Conservation (phyloP, 2,797 vertebrate genomes). For the Poeciliopsis paucimaculata region DNA sequence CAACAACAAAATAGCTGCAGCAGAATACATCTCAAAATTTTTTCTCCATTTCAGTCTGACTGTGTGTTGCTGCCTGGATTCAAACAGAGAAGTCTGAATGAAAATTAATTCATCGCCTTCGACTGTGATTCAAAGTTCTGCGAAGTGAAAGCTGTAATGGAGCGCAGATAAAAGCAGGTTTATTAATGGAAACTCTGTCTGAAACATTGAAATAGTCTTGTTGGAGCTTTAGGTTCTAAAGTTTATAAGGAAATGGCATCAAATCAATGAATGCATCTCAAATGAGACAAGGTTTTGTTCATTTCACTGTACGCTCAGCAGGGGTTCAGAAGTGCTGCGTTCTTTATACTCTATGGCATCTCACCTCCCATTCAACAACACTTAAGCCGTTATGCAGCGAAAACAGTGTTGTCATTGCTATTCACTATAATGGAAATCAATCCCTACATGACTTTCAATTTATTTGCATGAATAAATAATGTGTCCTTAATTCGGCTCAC, state of each 20-base stretch:
- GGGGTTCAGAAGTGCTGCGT: constrained; percentile 8
- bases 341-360: constrained; percentile 49
- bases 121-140: constrained; percentile 13
- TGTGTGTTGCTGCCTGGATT: constrained; percentile 1
- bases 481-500: constrained; percentile 74
- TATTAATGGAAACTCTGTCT: constrained; percentile 6
- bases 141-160: constrained; percentile 17
- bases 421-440: constrained; percentile 80
- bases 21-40: constrained; percentile 1
- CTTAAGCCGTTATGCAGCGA: constrained; percentile 53
- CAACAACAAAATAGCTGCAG: constrained; percentile 19
- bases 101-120: constrained; percentile 20
- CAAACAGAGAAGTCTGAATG: constrained; percentile 21
- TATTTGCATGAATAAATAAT: constrained; percentile 84
- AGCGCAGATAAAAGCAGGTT: constrained; percentile 23
- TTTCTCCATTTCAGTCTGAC: constrained; percentile 10
- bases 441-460: constrained; percentile 80
- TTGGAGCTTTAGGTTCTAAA: constrained; percentile 18
- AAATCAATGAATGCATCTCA: constrained; percentile 42
- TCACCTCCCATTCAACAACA: constrained; percentile 56
- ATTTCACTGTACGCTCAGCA: constrained; percentile 23
- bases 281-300: constrained; percentile 15
- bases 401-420: constrained; percentile 67
- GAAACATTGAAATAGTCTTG: constrained; percentile 25
- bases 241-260: constrained; percentile 18